Conservation (phyloP, 2,797 vertebrate genomes). For the Leuciscus waleckii region DNA sequence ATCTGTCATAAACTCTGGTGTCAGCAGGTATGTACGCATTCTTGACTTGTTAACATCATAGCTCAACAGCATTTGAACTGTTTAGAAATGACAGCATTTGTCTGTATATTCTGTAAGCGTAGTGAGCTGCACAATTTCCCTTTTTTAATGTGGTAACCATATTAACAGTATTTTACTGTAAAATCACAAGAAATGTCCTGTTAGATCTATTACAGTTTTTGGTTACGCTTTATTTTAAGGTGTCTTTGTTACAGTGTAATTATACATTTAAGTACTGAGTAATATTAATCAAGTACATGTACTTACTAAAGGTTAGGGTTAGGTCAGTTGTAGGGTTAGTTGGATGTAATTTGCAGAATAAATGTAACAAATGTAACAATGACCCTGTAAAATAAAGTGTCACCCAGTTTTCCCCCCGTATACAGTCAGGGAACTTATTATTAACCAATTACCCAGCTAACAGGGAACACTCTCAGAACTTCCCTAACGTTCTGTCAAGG, state of each 20-base stretch:
- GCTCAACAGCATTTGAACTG: neutral
- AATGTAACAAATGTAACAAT: no score
- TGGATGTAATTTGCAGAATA: no score
- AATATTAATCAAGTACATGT: no score
- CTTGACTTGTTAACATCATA: neutral
- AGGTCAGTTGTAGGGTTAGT: no score
- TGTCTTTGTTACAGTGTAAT: no score
- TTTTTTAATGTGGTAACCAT: neutral
- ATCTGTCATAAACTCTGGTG: slow-evolving; percentile 98
- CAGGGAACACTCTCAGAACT: neutral
- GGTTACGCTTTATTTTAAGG: no score
- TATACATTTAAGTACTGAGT: no score
- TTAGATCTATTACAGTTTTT: neutral
- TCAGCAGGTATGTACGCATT: slow-evolving; percentile 83
- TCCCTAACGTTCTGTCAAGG: neutral
- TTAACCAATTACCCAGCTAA: neutral
- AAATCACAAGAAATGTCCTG: neutral
- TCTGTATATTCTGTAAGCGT: neutral
- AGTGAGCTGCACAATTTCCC: neutral
- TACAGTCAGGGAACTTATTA: no score
- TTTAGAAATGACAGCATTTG: neutral
- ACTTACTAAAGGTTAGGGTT: no score
- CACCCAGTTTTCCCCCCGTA: no score
- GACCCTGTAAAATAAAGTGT: no score
- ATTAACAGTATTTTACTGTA: neutral